phyloP scores from a whole-genome alignment of 2,888 invertebrate species.

The Drosophila niveifrons region DNA sequence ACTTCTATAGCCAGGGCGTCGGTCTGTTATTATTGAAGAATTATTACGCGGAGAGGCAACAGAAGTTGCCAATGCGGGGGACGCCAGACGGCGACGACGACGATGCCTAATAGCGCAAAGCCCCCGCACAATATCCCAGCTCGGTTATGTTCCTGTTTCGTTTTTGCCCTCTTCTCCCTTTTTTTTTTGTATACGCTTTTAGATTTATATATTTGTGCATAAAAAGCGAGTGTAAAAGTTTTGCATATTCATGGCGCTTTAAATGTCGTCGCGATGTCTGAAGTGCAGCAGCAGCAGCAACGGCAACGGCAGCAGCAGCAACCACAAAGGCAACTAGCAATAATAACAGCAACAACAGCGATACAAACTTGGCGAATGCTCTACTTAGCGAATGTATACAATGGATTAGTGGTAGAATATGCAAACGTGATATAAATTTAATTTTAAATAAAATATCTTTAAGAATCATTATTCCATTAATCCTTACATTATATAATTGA shows the following conservation, averaged over 20 bases:
- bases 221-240: constrained; percentile 77
- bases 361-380: constrained; percentile 38
- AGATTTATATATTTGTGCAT: constrained; percentile 66
- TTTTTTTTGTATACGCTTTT: constrained; percentile 29
- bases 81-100: constrained; percentile 55
- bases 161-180: constrained; percentile 17
- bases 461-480: too few species aligned
- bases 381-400: constrained; percentile 7
- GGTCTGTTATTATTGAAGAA: constrained; percentile 75
- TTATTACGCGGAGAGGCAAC: constrained; percentile 69
- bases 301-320: constrained; percentile 37
- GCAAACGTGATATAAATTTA: not conserved
- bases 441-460: too few species aligned
- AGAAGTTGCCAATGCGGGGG: constrained; percentile 67
- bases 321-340: constrained; percentile 71
- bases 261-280: constrained; percentile 76
- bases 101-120: constrained; percentile 66
- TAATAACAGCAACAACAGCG: constrained; percentile 32
- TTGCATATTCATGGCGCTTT: constrained; percentile 81
- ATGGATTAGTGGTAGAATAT: not conserved
- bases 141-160: constrained; percentile 35
- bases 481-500: too few species aligned
- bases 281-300: constrained; percentile 61
- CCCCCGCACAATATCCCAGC: constrained; percentile 45
- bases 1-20: constrained; percentile 12